Evolutionary conservation across 2,797 vertebrate species (phyloP), one percentile per base, ranked within the genome.

Genomic region (Pantherophis alleghaniensis): DNA sequence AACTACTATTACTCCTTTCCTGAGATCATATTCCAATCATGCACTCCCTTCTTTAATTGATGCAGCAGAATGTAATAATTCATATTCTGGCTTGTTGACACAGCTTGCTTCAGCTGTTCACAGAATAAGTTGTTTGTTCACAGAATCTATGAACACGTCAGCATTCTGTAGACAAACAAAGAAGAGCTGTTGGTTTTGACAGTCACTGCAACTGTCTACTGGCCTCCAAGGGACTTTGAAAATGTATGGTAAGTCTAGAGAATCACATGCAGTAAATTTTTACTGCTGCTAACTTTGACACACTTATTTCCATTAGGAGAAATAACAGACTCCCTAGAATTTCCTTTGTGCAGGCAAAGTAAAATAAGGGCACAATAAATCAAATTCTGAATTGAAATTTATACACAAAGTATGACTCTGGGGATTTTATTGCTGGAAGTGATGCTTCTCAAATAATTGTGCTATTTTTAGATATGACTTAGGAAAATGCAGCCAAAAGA

Each of bases 91-190:
- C 95, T 95, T 97, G 97, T 98, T 97, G 97, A 97, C 97, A 97
- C 97, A 98, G 97, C 97, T 97, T 97, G 96, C 89, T 96, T 97
- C 96, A 97, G 96, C 97, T 97, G 97, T 97, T 97, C 95, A 94
- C 95, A 96, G 53, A 96, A 95, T 94, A 97, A 97, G 96, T 89
- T 97, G 91, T 96, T 97, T 97, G 94, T 97, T 97, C 93, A 0
- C 93, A 18, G 69, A 96, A 94, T 95, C 96, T 88, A n/a, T 96
- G 96, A 97, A 96, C 95, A 97, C 95, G 94, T 96, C 96, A 97
- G 97, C 96, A 94, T 95, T 97, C 97, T 96, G 93, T 94, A 94
- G 93, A 95, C 92, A 92, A 93, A 95, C 95, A 96, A 88, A 95
- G 95, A 96, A 91, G 93, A 96, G 92, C 53, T 95, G 93, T 60